These are phyloP conservation scores for Climacteris rufus DNA, from an alignment of 2,113 vertebrate species.

Conservation along the genomic window DNA sequence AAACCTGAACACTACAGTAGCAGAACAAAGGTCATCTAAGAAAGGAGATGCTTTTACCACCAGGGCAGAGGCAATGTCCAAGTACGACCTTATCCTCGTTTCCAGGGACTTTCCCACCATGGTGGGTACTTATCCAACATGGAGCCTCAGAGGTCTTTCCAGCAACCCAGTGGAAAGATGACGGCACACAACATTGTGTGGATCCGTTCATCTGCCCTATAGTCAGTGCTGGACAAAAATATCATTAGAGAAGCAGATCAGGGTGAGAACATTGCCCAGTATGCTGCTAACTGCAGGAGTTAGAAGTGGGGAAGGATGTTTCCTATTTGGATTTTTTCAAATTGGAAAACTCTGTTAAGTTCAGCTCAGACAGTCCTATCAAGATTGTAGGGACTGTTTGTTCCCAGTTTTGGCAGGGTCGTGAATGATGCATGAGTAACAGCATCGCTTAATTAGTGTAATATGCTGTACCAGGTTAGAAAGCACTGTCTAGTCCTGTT, in stretches of 20 bases:
- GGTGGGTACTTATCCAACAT: fast-evolving
- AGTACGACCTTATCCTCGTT: neutral
- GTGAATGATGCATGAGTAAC: slow-evolving; percentile 59
- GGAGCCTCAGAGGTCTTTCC: neutral
- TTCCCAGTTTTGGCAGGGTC: slow-evolving; percentile 57
- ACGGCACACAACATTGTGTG: fast-evolving
- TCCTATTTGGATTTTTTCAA: slow-evolving; percentile 43
- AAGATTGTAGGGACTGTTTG: slow-evolving; percentile 63
- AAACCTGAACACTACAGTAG: neutral
- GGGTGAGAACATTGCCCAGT: neutral
- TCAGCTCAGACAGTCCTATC: slow-evolving; percentile 31
- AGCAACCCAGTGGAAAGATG: neutral
- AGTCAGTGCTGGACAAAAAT: neutral
- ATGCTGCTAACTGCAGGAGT: neutral
- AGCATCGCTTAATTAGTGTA: slow-evolving; percentile 58
- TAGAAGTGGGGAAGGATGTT: neutral
- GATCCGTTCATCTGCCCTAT: neutral
- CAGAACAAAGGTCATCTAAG: neutral
- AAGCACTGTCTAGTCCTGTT: slow-evolving; percentile 31
- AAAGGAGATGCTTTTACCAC: neutral
- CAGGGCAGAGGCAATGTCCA: fast-evolving
- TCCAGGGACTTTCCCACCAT: neutral
- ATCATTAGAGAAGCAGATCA: neutral
- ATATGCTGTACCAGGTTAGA: slow-evolving; percentile 61
- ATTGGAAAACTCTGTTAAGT: slow-evolving; percentile 25